These are phyloP conservation scores for Megalops atlanticus DNA, from an alignment of 2,113 vertebrate species.

Conservation along the genomic window DNA sequence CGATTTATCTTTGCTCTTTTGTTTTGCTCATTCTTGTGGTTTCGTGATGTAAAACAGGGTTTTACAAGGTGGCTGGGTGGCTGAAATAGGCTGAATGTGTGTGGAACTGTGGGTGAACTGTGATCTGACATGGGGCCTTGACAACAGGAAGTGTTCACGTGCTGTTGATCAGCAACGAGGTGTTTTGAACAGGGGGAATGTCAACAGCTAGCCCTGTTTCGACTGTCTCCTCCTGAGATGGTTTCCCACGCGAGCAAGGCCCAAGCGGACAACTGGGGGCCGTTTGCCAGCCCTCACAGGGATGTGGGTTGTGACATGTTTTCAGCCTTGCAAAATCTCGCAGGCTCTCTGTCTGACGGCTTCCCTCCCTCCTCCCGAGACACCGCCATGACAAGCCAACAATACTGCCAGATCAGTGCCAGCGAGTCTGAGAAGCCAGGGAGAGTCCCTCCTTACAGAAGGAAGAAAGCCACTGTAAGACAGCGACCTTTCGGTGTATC, in stretches of 20 bases:
- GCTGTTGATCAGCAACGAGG: too few species aligned
- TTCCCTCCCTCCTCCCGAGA: constrained; percentile 37
- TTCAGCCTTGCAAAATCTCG: not conserved
- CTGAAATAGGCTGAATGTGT: not conserved
- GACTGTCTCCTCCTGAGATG: too few species aligned
- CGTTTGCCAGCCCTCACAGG: not conserved
- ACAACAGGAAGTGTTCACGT: too few species aligned
- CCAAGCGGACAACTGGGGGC: not conserved
- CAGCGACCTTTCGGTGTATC: constrained; percentile 31
- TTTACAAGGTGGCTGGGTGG: too few species aligned
- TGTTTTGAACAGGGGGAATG: too few species aligned
- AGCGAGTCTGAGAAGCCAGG: constrained; percentile 31
- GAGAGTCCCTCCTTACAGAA: constrained; percentile 31
- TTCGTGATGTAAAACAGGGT: too few species aligned
- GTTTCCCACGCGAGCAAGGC: not conserved
- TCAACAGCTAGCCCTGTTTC: not conserved
- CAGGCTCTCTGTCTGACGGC: constrained; percentile 30
- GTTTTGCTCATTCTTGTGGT: too few species aligned
- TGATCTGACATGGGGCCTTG: too few species aligned
- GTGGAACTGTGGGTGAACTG: too few species aligned
- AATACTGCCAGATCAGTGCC: constrained; percentile 49
- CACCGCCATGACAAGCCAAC: constrained; percentile 48
- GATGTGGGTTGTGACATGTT: constrained; percentile 49
- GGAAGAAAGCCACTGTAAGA: constrained; percentile 32
- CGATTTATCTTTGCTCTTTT: constrained; percentile 48